phyloP scores from a whole-genome alignment of 2,113 vertebrate species.

The Fregata magnificens region DNA sequence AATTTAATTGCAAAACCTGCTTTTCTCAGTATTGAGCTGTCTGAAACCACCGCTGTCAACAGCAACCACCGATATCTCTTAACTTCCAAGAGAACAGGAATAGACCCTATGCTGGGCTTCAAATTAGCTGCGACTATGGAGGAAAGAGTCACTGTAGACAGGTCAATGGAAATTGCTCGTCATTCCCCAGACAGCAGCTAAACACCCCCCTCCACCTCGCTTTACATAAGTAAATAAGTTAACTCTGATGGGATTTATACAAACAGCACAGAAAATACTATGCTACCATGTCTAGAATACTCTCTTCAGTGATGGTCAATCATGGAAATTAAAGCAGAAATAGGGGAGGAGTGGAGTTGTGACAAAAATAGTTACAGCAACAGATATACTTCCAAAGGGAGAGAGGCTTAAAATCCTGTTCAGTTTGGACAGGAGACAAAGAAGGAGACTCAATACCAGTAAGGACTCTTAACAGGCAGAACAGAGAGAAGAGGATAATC shows the following conservation, averaged over 20 bases:
- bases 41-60: background rate
- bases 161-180: background rate
- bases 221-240: background rate
- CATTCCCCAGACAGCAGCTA: background rate
- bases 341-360: background rate
- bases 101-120: background rate
- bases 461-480: background rate
- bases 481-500: background rate
- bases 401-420: background rate
- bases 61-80: background rate
- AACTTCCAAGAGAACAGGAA: background rate
- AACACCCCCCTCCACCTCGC: rapidly evolving
- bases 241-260: background rate
- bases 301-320: background rate
- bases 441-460: background rate
- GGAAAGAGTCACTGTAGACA: background rate
- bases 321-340: background rate
- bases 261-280: background rate
- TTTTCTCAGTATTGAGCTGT: background rate
- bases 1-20: background rate
- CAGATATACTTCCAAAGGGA: background rate
- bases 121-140: background rate
- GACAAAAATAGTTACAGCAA: background rate
- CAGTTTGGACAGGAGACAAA: background rate
- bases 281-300: background rate